These are phyloP conservation scores for Brachionus angularis DNA, from an alignment of 1,140 invertebrate genomes.

Conservation along the genomic window DNA sequence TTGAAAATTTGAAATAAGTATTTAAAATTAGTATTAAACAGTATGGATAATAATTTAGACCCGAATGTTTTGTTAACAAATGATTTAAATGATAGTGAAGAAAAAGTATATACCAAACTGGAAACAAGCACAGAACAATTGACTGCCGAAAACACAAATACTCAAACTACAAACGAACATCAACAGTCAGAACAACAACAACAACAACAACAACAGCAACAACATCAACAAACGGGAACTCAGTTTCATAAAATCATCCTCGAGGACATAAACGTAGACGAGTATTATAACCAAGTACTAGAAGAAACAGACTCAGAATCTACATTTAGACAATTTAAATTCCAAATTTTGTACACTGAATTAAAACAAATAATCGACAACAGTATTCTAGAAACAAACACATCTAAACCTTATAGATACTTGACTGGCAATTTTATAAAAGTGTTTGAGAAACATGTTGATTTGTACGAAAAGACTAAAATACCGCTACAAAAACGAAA, in stretches of 20 bases:
- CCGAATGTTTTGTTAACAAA: too few relatives aligned
- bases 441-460: conserved; percentile 23
- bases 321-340: conserved; percentile 22
- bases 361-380: conserved; percentile 19
- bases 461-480: conserved; percentile 28
- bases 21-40: too few relatives aligned
- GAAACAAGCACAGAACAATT: too few relatives aligned
- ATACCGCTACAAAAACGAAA: conserved; percentile 33
- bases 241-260: conserved; percentile 6
- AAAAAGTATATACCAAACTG: too few relatives aligned
- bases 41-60: too few relatives aligned
- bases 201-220: conserved; percentile 11
- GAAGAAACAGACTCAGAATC: too few relatives aligned
- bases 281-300: conserved; percentile 1
- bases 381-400: conserved; percentile 15
- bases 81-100: too few relatives aligned
- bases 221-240: background rate
- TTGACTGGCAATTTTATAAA: conserved; percentile 37
- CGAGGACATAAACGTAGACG: conserved; percentile 10
- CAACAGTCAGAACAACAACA: conserved; percentile 17
- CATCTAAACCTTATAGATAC: conserved; percentile 17
- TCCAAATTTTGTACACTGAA: conserved; percentile 28
- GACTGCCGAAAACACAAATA: too few relatives aligned
- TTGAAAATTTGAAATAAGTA: too few relatives aligned
- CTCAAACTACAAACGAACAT: too few relatives aligned